Evolutionary conservation across 2,888 invertebrate genomes (phyloP).

Genomic region (Pristionchus entomophagus): DNA sequence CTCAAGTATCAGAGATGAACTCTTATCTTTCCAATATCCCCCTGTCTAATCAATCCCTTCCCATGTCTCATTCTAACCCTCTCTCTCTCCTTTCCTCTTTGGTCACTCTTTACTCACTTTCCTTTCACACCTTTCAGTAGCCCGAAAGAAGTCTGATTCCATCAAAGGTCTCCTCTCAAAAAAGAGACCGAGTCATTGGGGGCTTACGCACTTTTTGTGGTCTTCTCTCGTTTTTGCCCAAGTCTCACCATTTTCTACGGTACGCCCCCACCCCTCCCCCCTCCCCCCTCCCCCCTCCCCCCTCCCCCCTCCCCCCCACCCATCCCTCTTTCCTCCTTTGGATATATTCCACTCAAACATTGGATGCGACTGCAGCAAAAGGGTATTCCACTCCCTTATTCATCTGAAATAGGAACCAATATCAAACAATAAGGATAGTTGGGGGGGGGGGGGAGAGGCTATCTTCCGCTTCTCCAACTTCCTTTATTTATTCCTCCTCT

Average conservation of each 20-base stretch:
- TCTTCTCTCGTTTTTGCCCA: neutral
- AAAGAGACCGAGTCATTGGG: constrained; percentile 25
- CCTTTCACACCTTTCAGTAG: constrained; percentile 37
- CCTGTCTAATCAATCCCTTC: neutral
- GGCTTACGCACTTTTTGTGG: neutral
- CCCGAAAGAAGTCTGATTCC: neutral
- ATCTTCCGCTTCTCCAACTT: neutral
- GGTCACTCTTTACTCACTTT: constrained; percentile 24
- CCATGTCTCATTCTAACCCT: neutral
- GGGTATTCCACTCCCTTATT: constrained; percentile 54
- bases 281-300: neutral
- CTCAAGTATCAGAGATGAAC: neutral
- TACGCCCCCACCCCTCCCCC: neutral
- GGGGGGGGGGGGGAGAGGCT: too few species aligned
- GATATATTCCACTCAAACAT: neutral
- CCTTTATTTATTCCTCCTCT: neutral
- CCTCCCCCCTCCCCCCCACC: constrained; percentile 17
- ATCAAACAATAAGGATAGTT: constrained; percentile 54
- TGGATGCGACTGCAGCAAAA: constrained; percentile 46
- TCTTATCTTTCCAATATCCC: neutral
- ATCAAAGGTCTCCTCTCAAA: constrained; percentile 5
- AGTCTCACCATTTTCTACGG: neutral
- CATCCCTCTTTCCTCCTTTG: neutral
- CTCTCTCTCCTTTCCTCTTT: neutral
- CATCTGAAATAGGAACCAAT: constrained; percentile 57